Evolutionary conservation across 2,113 vertebrate species (phyloP).

Genomic region (Gallinago paraguaiae): DNA sequence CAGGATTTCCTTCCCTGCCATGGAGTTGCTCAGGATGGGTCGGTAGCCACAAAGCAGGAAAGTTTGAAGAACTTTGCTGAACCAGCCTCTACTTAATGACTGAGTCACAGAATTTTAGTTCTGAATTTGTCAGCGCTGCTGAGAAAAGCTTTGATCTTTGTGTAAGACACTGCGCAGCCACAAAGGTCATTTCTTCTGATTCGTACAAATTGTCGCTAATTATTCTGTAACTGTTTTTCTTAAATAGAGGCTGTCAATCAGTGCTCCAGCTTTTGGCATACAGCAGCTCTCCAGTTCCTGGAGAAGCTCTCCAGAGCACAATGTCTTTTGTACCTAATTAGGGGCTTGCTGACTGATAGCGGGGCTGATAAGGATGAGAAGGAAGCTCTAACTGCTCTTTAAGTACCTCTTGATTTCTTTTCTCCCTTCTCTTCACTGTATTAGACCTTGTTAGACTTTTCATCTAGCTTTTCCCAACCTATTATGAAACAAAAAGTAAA

Average conservation of each 20-base stretch:
- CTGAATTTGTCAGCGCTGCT: not conserved
- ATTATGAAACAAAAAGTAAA: not conserved
- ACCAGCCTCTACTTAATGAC: not conserved
- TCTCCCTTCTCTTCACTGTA: not conserved
- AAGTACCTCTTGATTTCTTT: constrained; percentile 34
- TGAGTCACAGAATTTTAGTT: rapidly evolving
- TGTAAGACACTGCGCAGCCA: not conserved
- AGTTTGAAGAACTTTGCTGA: not conserved
- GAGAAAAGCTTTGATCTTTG: not conserved
- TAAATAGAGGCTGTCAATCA: not conserved
- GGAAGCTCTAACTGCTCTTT: constrained; percentile 41
- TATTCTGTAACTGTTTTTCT: not conserved
- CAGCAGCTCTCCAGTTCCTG: not conserved
- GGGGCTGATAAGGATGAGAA: constrained; percentile 39
- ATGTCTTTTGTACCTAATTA: constrained; percentile 36
- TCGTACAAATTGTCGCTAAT: constrained; percentile 6
- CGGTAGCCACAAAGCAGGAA: not conserved
- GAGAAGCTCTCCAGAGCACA: constrained; percentile 7
- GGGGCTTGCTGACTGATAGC: constrained; percentile 30
- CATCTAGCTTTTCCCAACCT: not conserved
- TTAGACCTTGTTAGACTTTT: constrained; percentile 26
- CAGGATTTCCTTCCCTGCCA: not conserved
- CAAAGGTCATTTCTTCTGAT: not conserved
- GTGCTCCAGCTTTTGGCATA: not conserved
- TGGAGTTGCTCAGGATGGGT: not conserved